Evolutionary conservation across 1,140 invertebrate genomes (phyloP), one percentile per base, ranked within the genome.

Genomic region (Anastatus disparis): DNA sequence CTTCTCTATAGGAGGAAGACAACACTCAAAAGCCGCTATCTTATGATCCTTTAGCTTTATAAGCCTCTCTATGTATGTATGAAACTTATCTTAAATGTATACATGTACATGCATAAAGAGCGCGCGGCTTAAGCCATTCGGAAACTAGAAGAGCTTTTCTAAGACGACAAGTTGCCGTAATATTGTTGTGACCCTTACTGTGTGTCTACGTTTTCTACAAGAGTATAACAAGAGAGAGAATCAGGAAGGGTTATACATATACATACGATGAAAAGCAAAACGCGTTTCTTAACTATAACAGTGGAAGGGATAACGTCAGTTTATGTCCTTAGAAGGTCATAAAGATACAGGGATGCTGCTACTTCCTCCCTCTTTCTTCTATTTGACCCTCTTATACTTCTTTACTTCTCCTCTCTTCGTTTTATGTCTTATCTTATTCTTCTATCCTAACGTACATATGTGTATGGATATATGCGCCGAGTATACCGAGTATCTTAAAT

Each of bases 341-440:
- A 78, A 79, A 78, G 77, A 78, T 79, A 78, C 71, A 26, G 42
- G 72, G 75, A 77, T 74, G 70, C 62, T 59, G 69, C 46, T 61
- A 46, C 50, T 52, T 46, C 26, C 62, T 24, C 40, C n/a, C 17
- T 40, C 27, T 56, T 64, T 50, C 31, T 59, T 64, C 55, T 31
- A n/a, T 31, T 55, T 42, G 63, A 52, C 29, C 15, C 17, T 68
- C 31, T 52, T 3, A 6, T 62, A 15, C 20, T 59, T 59, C 42
- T 27, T 48, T 44, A 12, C 42, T n/a, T 40, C 7, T 9, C 27
- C 27, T 15, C 27, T 8, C 46, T 42, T 38, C n/a, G 26, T 12
- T 15, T 27, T n/a, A n/a, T n/a, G 50, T 69, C 22, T 63, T 58
- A 46, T 24, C 65, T 50, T 53, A 6, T n/a, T 17, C 1, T n/a